phyloP scores from a whole-genome alignment of 2,113 vertebrate species.

The Acinonyx jubatus region DNA sequence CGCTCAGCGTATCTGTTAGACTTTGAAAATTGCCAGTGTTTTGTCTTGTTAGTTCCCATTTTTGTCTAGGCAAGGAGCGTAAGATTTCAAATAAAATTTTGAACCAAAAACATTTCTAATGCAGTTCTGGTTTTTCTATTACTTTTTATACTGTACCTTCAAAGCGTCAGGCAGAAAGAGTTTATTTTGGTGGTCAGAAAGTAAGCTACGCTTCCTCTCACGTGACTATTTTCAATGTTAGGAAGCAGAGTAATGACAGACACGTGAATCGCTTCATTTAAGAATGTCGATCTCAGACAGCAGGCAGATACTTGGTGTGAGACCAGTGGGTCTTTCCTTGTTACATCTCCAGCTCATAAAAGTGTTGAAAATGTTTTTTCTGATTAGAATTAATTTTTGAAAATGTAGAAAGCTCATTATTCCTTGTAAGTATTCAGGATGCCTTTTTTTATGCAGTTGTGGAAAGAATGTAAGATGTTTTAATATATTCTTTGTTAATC shows the following conservation, averaged over 20 bases:
- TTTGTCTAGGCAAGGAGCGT: slow-evolving; percentile 80
- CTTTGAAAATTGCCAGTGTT: slow-evolving; percentile 70
- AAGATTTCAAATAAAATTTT: slow-evolving; percentile 83
- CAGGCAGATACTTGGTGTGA: slow-evolving; percentile 74
- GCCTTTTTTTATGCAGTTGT: slow-evolving; percentile 71
- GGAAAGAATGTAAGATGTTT: slow-evolving; percentile 84
- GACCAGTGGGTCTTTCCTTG: slow-evolving; percentile 74
- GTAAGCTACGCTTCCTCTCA: slow-evolving; percentile 83
- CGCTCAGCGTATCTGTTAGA: slow-evolving; percentile 72
- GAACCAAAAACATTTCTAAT: slow-evolving; percentile 86
- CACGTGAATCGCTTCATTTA: slow-evolving; percentile 81
- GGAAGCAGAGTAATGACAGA: slow-evolving; percentile 83
- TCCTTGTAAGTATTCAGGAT: slow-evolving; percentile 77
- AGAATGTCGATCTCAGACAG: slow-evolving; percentile 81
- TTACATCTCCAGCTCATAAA: slow-evolving; percentile 74
- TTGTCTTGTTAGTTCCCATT: slow-evolving; percentile 64
- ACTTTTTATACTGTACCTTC: slow-evolving; percentile 85
- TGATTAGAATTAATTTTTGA: slow-evolving; percentile 79
- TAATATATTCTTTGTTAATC: slow-evolving; percentile 85
- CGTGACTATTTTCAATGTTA: slow-evolving; percentile 85
- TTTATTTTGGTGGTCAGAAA: slow-evolving; percentile 86
- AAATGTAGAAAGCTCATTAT: slow-evolving; percentile 74
- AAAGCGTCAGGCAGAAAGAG: slow-evolving; percentile 83
- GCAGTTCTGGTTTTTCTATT: slow-evolving; percentile 85
- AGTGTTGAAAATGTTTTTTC: slow-evolving; percentile 74